Conservation (phyloP, 2,888 invertebrate species). For the Zele albiditarsus region DNA sequence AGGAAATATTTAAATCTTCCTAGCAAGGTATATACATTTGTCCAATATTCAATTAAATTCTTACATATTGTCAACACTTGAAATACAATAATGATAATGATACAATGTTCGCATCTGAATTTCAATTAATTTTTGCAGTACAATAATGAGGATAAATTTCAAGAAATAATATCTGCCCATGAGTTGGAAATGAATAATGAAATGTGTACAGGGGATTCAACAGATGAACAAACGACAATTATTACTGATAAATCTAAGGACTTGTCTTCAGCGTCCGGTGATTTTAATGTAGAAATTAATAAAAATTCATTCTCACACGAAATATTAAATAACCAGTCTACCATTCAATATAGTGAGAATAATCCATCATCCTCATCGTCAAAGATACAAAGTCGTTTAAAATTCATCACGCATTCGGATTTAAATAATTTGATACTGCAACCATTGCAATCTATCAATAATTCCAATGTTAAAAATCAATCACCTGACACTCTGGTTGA, state of each 20-base stretch:
- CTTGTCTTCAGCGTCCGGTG: not conserved
- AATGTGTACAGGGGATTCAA: conserved; percentile 43
- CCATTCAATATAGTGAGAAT: conserved; percentile 25
- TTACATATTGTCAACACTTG: too few relatives aligned
- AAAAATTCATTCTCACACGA: conserved; percentile 9
- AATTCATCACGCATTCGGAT: conserved; percentile 47
- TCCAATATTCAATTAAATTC: not conserved
- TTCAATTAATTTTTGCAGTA: conserved; percentile 51
- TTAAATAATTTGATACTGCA: conserved; percentile 46
- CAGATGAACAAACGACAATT: conserved; percentile 35
- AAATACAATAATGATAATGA: not conserved
- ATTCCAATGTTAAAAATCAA: conserved; percentile 17
- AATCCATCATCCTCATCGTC: not conserved
- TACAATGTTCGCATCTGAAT: not conserved
- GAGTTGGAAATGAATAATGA: conserved; percentile 53
- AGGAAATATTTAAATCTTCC: conserved; percentile 57
- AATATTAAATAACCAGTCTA: conserved; percentile 12
- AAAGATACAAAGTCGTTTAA: conserved; percentile 29
- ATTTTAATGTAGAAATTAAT: conserved; percentile 13
- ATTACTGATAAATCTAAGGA: conserved; percentile 7
- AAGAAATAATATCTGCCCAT: conserved; percentile 48
- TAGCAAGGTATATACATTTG: conserved; percentile 47
- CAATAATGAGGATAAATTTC: conserved; percentile 55
- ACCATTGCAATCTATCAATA: conserved; percentile 43
- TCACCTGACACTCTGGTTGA: not conserved